phyloP scores from a whole-genome alignment of 1,140 invertebrate genomes.

The Anoplophora glabripennis region DNA sequence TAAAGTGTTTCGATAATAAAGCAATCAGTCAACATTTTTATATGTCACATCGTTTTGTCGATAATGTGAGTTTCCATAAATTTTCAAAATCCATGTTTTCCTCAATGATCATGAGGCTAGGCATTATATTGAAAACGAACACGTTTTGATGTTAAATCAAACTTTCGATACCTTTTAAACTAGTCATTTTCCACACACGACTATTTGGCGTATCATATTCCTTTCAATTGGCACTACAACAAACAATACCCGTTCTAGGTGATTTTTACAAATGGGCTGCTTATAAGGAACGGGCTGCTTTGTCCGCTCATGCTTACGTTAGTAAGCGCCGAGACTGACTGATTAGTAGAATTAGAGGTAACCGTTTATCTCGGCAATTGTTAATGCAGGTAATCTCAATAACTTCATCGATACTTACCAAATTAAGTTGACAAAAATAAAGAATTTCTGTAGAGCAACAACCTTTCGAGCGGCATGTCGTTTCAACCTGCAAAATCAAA shows the following conservation, averaged over 20 bases:
- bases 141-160: too few relatives aligned
- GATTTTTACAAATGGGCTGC: not conserved
- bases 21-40: not conserved
- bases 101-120: too few relatives aligned
- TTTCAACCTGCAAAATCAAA: constrained; percentile 26
- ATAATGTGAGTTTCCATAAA: too few relatives aligned
- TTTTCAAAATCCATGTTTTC: too few relatives aligned
- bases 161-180: too few relatives aligned
- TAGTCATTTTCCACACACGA: too few relatives aligned
- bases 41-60: not conserved
- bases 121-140: too few relatives aligned
- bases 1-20: not conserved
- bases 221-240: not conserved
- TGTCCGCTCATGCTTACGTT: not conserved
- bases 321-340: not conserved
- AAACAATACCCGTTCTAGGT: not conserved
- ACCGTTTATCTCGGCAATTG: constrained; percentile 1
- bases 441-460: constrained; percentile 22
- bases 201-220: too few relatives aligned
- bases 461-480: constrained; percentile 33
- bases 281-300: too few relatives aligned
- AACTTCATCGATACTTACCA: constrained; percentile 29
- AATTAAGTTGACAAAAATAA: constrained; percentile 38
- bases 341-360: constrained; percentile 6
- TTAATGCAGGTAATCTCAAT: constrained; percentile 11